Base-by-base conservation (phyloP, 2,113 vertebrate species). In the Ranitomeya variabilis region DNA sequence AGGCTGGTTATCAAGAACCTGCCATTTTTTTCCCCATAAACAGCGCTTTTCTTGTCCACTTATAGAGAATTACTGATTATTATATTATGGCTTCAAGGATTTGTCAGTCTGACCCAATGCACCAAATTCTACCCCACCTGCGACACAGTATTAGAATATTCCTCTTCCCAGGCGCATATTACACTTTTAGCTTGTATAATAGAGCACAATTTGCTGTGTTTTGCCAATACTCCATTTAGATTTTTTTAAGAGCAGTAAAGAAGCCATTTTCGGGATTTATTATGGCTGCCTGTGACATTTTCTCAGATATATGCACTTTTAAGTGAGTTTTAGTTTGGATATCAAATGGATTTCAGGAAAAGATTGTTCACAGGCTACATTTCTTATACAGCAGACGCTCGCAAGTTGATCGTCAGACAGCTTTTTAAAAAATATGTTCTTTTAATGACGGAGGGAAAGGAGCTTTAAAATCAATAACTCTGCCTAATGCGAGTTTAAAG, bases 251-350 rank as follows among this genome's bases (percentile, higher is more conserved):
- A 62, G 69, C 87, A 78, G 55, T 83, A 83, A 82, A 83, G 69
- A 88, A 88, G 2, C 69, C 57, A 77, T 88, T 88, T 64, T 37
- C 7, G 26, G 66, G 87, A 88, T 88, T 88, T 84, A 88, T 88
- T 26, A 16, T 51, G 60, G 77, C 59, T 59, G 52, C 51, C 19
- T 55, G n/a, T 88, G 87, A 88, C 87, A 84, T 88, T 78, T 66
- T 88, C 87, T 55, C 87, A 84, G 74, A 83, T 79, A 83, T 66
- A 83, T 21, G n/a, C 71, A 88, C 80, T 88, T 88, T 66, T 83
- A 88, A 83, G 71, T 76, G 80, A 88, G 80, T 88, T 88, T 84
- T 78, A 88, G 87, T 78, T 88, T 76, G 52, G 69, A 83, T 77
- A 83, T 88, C 80, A 83, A 74, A 88, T 76, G 87, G 37, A 66